These are phyloP conservation scores for Euglossa dilemma DNA, from an alignment of 1,140 invertebrate genomes.

Conservation along the genomic window DNA sequence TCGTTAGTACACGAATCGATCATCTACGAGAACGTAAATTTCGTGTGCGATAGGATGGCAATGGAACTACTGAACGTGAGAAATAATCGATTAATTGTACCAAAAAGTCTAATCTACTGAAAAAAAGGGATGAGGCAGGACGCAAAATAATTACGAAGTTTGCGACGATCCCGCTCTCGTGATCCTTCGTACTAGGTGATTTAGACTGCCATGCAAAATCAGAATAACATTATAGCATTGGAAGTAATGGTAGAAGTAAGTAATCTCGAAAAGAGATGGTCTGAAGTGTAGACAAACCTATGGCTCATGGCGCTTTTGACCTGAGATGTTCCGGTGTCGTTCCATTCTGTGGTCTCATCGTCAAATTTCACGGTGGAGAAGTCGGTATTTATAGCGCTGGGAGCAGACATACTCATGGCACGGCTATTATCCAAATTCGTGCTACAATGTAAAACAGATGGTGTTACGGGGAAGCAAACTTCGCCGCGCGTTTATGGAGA, in stretches of 20 bases:
- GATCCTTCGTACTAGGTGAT: conserved; percentile 53
- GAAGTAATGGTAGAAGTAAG: neutral
- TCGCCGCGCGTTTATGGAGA: conserved; percentile 35
- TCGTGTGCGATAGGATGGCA: neutral
- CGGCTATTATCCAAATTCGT: conserved; percentile 86
- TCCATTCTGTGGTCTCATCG: conserved; percentile 79
- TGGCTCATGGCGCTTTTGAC: conserved; percentile 78
- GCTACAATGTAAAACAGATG: conserved; percentile 68
- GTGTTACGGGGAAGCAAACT: neutral
- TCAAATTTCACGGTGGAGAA: conserved; percentile 87
- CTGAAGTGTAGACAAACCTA: conserved; percentile 67
- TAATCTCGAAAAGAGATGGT: neutral
- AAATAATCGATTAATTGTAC: neutral
- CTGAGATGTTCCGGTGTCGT: conserved; percentile 69
- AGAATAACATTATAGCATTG: conserved; percentile 38
- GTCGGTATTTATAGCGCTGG: conserved; percentile 93
- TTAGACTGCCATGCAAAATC: conserved; percentile 63
- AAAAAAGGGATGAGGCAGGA: neutral
- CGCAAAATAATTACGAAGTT: conserved; percentile 60
- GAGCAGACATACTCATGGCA: conserved; percentile 91
- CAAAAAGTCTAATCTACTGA: neutral
- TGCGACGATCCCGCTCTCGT: conserved; percentile 43
- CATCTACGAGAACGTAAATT: neutral
- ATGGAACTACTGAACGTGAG: neutral
- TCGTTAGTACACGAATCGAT: neutral